Conservation (phyloP, 2,888 invertebrate genomes). For the Beris morrisii region DNA sequence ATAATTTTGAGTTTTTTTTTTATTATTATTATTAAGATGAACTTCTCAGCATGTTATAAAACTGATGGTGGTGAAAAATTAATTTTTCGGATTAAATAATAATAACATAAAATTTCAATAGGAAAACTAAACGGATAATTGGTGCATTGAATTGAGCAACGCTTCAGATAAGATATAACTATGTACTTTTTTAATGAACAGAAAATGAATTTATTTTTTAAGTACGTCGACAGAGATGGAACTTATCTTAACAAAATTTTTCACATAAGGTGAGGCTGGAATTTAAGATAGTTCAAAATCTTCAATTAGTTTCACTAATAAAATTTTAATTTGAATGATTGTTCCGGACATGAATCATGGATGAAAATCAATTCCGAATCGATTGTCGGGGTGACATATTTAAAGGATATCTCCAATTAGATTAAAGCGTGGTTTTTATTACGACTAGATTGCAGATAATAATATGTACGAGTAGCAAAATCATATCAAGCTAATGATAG, state of each 20-base stretch:
- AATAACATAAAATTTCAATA: slow-evolving; percentile 22
- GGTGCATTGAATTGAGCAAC: slow-evolving; percentile 12
- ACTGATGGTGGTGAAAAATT: slow-evolving; percentile 28
- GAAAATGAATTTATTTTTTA: neutral
- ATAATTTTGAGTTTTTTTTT: slow-evolving; percentile 15
- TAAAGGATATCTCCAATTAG: neutral
- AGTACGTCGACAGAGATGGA: neutral
- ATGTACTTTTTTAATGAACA: neutral
- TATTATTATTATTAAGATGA: slow-evolving; percentile 28
- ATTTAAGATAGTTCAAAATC: too few species aligned
- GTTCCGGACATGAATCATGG: neutral
- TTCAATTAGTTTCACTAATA: too few species aligned
- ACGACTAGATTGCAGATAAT: too few species aligned
- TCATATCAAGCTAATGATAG: too few species aligned
- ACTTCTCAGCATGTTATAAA: slow-evolving; percentile 30
- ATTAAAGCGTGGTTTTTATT: too few species aligned
- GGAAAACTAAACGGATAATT: slow-evolving; percentile 4
- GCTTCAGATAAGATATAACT: neutral
- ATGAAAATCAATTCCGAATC: neutral
- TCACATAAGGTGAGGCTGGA: too few species aligned
- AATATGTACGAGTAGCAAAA: too few species aligned
- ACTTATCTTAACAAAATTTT: too few species aligned
- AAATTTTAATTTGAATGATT: too few species aligned
- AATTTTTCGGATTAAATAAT: neutral
- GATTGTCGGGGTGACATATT: neutral